Percentiles rank a stretch among this genome's conserved stretches.
phyloP scores from a whole-genome alignment of 2,888 invertebrate genomes.

The Andricus curvator region DNA sequence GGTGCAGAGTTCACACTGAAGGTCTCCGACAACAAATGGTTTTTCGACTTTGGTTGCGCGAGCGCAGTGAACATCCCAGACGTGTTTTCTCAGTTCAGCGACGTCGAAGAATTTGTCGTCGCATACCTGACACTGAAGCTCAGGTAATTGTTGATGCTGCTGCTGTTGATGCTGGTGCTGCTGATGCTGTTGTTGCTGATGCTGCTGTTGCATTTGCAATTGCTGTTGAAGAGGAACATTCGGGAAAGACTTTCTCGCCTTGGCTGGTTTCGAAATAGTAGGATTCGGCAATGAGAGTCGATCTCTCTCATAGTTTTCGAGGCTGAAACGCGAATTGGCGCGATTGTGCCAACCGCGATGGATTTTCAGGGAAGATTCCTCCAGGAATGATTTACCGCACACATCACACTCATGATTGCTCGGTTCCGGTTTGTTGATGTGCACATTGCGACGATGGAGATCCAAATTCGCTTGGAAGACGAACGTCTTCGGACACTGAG shows the following conservation, averaged over 20 bases:
- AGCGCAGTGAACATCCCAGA: slow-evolving; percentile 81
- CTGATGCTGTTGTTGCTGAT: slow-evolving; percentile 74
- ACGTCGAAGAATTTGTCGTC: slow-evolving; percentile 81
- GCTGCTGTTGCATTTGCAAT: slow-evolving; percentile 20
- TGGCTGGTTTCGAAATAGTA: slow-evolving; percentile 63
- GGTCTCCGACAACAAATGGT: slow-evolving; percentile 61
- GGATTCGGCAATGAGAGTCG: not conserved
- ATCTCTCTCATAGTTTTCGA: slow-evolving; percentile 29
- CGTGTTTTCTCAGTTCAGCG: slow-evolving; percentile 81
- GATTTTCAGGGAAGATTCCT: slow-evolving; percentile 83
- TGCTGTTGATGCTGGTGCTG: too few species aligned
- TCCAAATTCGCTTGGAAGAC: slow-evolving; percentile 63
- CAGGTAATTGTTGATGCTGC: not conserved
- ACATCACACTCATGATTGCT: slow-evolving; percentile 81
- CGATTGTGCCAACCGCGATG: slow-evolving; percentile 82
- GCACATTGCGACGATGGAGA: slow-evolving; percentile 67
- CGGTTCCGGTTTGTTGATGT: slow-evolving; percentile 53
- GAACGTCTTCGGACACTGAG: slow-evolving; percentile 64
- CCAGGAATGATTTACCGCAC: slow-evolving; percentile 83
- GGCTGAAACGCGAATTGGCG: slow-evolving; percentile 76
- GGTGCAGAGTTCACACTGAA: slow-evolving; percentile 79
- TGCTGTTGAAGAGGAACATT: slow-evolving; percentile 53
- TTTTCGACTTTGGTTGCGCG: slow-evolving; percentile 72
- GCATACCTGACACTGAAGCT: slow-evolving; percentile 82
- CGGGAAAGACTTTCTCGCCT: slow-evolving; percentile 71